phyloP scores from a whole-genome alignment of 2,888 invertebrate species.

The Empis livida region DNA sequence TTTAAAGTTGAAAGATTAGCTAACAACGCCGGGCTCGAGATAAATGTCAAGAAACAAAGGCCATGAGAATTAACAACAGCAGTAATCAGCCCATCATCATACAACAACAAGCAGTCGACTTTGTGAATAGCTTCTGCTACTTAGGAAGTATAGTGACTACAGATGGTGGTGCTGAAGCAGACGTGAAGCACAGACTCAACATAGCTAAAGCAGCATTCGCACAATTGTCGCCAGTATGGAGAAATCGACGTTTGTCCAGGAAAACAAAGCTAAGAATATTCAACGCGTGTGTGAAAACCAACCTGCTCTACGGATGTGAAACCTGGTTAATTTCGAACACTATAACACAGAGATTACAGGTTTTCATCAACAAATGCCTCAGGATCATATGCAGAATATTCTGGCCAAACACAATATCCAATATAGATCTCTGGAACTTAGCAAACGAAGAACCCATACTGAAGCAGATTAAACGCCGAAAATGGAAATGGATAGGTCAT shows the following conservation, averaged over 20 bases:
- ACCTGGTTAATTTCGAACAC: neutral
- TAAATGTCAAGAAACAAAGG: neutral
- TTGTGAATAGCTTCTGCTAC: neutral
- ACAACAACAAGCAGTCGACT: neutral
- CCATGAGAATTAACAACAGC: neutral
- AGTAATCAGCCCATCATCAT: neutral
- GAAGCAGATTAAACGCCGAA: neutral
- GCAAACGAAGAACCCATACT: neutral
- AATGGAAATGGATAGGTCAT: neutral
- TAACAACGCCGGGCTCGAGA: neutral
- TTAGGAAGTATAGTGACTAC: neutral
- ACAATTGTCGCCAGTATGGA: neutral
- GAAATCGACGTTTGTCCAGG: neutral
- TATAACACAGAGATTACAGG: neutral
- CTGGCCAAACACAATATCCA: neutral
- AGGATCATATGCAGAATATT: neutral
- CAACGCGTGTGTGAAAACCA: no score
- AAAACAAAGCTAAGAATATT: neutral
- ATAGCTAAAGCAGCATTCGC: neutral
- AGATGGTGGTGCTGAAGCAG: neutral
- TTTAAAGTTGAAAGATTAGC: neutral
- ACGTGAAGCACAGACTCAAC: neutral
- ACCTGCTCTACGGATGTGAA: no score
- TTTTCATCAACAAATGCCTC: neutral
- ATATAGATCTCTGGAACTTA: neutral